A percentile compares a stretch with the other conserved stretches of the same genome.
Conservation (phyloP, 2,888 invertebrate species). For the Troilus luridus region DNA sequence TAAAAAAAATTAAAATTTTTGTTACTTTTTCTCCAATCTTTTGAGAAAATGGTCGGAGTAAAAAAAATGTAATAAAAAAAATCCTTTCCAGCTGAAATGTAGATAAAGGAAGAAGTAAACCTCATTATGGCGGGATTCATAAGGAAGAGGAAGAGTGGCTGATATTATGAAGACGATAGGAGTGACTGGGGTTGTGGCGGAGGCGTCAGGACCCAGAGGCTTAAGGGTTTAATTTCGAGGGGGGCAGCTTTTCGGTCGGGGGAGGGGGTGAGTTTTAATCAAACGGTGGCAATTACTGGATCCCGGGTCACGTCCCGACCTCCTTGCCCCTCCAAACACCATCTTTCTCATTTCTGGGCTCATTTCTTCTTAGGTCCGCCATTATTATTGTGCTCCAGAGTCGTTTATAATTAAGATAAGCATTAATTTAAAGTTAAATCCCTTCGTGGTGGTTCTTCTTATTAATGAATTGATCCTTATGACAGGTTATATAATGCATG, state of each 20-base stretch:
- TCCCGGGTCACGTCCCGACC: constrained; percentile 32
- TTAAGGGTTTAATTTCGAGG: constrained; percentile 44
- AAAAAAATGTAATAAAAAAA: background rate
- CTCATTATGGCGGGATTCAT: constrained; percentile 39
- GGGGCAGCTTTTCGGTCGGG: constrained; percentile 40
- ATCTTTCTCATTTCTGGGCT: constrained; percentile 23
- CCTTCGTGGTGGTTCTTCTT: background rate
- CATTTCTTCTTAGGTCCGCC: background rate
- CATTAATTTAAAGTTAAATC: background rate
- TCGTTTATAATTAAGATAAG: constrained; percentile 12
- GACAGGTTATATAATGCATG: too few species aligned
- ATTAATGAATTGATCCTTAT: background rate
- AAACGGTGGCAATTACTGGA: constrained; percentile 44
- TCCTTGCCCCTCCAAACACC: constrained; percentile 37
- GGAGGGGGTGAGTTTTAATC: constrained; percentile 38
- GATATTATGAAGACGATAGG: constrained; percentile 39
- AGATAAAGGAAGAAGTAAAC: background rate
- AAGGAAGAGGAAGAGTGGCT: background rate
- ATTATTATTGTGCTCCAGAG: background rate
- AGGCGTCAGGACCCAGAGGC: constrained; percentile 26
- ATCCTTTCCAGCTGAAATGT: background rate
- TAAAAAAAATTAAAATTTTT: background rate
- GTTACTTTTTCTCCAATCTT: background rate
- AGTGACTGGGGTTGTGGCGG: constrained; percentile 25
- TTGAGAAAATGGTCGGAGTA: background rate